Evolutionary conservation across 2,797 vertebrate genomes (phyloP).

Genomic region (Eupleurogrammus muticus): DNA sequence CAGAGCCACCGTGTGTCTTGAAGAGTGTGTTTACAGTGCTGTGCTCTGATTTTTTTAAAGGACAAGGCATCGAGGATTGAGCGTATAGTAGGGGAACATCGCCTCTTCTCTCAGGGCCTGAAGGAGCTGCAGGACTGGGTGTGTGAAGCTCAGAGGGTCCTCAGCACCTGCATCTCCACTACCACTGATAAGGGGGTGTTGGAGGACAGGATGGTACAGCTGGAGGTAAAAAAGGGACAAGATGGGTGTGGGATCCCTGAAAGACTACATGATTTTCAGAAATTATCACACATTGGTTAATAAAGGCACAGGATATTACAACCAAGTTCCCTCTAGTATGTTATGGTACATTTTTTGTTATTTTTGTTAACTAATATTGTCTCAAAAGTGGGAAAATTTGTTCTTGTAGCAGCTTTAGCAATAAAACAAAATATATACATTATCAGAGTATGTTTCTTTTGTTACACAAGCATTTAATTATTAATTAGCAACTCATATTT

Average conservation of each 20-base stretch:
- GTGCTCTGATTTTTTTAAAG: conserved; percentile 73
- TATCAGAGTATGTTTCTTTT: background rate
- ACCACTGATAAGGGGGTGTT: conserved; percentile 92
- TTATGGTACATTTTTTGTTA: background rate
- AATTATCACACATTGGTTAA: background rate
- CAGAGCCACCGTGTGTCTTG: conserved; percentile 1
- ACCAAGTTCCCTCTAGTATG: conserved; percentile 1
- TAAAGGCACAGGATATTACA: background rate
- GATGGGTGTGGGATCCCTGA: background rate
- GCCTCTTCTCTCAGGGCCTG: conserved; percentile 91
- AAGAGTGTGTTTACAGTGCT: conserved; percentile 38
- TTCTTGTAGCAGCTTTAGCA: background rate
- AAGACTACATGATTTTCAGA: background rate
- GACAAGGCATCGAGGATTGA: conserved; percentile 95
- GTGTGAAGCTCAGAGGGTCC: conserved; percentile 88
- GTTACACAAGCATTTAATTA: background rate
- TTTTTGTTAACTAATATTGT: background rate
- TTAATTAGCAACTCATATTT: too few relatives aligned
- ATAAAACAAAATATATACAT: background rate
- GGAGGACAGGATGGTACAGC: conserved; percentile 93
- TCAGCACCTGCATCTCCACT: conserved; percentile 89
- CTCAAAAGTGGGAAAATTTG: background rate
- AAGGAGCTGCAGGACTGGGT: conserved; percentile 96
- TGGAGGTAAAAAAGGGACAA: conserved; percentile 86
- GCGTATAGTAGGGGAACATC: conserved; percentile 92